phyloP scores from a whole-genome alignment of 2,888 invertebrate genomes.

The Aricia artaxerxes region DNA sequence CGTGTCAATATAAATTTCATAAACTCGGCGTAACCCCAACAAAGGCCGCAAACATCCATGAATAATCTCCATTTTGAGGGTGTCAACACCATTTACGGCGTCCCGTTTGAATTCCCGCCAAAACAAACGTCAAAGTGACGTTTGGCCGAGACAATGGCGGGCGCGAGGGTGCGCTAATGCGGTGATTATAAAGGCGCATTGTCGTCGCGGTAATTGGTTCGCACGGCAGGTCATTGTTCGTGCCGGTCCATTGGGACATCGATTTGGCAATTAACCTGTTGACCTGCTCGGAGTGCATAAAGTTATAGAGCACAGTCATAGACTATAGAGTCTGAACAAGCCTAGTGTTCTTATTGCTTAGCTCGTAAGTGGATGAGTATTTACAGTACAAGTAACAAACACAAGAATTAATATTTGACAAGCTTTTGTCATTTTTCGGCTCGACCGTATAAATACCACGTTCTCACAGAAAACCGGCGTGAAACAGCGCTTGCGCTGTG shows the following conservation, averaged over 20 bases:
- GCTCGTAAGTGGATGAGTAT: background rate
- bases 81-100: conserved; percentile 68
- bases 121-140: conserved; percentile 68
- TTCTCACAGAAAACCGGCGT: too few species aligned
- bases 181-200: conserved; percentile 62
- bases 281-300: conserved; percentile 13
- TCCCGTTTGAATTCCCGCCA: conserved; percentile 63
- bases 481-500: too few species aligned
- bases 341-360: background rate
- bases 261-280: conserved; percentile 41
- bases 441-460: too few species aligned
- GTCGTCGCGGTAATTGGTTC: conserved; percentile 64
- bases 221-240: conserved; percentile 48
- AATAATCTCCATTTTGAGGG: conserved; percentile 77
- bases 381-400: background rate
- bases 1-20: conserved; percentile 77
- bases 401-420: background rate
- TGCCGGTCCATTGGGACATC: conserved; percentile 42
- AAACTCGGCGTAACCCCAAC: conserved; percentile 70
- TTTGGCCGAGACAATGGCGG: conserved; percentile 59
- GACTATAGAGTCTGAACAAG: background rate
- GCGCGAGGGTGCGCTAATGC: conserved; percentile 57
- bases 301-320: background rate
- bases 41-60: conserved; percentile 74
- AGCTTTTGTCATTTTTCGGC: background rate